These are phyloP conservation scores for Theretra japonica DNA, from an alignment of 2,888 invertebrate species.

Conservation along the genomic window DNA sequence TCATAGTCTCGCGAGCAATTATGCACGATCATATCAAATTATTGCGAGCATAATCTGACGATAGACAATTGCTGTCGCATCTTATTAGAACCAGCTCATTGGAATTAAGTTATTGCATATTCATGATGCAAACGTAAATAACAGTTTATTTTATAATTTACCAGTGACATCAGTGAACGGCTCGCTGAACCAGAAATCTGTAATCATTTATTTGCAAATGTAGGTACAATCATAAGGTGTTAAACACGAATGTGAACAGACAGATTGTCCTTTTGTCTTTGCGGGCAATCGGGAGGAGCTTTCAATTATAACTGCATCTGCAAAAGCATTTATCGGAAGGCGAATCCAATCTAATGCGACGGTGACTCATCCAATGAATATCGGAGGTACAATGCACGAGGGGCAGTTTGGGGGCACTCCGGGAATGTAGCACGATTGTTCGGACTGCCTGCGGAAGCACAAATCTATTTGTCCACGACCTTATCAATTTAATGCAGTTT, in stretches of 20 bases:
- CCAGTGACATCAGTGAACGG: not conserved
- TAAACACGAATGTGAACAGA: too few relatives aligned
- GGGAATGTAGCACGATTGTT: not conserved
- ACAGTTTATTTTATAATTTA: not conserved
- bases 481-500: too few relatives aligned
- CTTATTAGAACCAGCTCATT: too few relatives aligned
- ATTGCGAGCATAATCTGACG: too few relatives aligned
- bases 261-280: not conserved
- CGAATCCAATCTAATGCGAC: not conserved
- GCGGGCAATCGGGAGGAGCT: not conserved
- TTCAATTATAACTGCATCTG: not conserved
- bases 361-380: conserved; percentile 17
- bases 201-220: too few relatives aligned
- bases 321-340: not conserved
- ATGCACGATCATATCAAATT: too few relatives aligned
- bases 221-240: too few relatives aligned
- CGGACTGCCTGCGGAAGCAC: not conserved
- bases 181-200: too few relatives aligned
- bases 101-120: too few relatives aligned
- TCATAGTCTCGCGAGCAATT: too few relatives aligned
- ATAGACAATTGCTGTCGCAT: too few relatives aligned
- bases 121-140: not conserved
- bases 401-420: conserved; percentile 27
- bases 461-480: not conserved
- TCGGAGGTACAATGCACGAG: not conserved